Base-by-base conservation (phyloP, 1,140 invertebrate species). In the Scaptodrosophila lebanonensis region DNA sequence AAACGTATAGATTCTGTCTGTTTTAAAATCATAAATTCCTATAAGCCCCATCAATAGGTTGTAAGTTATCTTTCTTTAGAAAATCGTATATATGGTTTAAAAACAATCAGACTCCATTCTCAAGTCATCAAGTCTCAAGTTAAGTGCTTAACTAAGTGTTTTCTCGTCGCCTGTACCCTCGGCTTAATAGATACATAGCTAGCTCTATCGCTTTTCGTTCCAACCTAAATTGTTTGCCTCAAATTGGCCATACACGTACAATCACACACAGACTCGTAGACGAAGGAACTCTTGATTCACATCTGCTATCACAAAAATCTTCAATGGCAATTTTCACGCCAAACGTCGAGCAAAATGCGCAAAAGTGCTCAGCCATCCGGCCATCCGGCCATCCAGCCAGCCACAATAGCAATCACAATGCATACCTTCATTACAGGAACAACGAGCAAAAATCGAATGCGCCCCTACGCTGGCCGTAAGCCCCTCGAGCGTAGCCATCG, bases 371-470 rank as follows among this genome's bases (percentile, higher is more conserved):
- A 27, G 35, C 35, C 27, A n/a, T n/a, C n/a, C n/a, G n/a, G n/a
- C n/a, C n/a, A n/a, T n/a, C n/a, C n/a, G n/a, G n/a, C n/a, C n/a
- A n/a, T n/a, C n/a, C n/a, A n/a, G n/a, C n/a, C n/a, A n/a, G n/a
- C n/a, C n/a, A n/a, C n/a, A 29, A 17, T 33, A 11, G 22, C 69
- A 75, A 67, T 67, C 63, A 54, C 67, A 71, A 54, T 32, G 12
- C 29, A 79, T 75, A 73, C 75, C 75, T 79, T 79, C 69, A 75
- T 79, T 82, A 79, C 56, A 48, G n/a, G n/a, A n/a, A n/a, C n/a
- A n/a, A 33, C 3, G 8, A 33, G 2, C 8, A 9, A 33, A 3
- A 33, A 33, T 33, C 32, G 32, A 33, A 33, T n/a, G 32, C 12
- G 32, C n/a, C n/a, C n/a, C n/a, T n/a, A n/a, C n/a, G n/a, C n/a